Evolutionary conservation across 2,113 vertebrate genomes (phyloP), one percentile per base, ranked within the genome.

Genomic region (Callithrix jacchus): DNA sequence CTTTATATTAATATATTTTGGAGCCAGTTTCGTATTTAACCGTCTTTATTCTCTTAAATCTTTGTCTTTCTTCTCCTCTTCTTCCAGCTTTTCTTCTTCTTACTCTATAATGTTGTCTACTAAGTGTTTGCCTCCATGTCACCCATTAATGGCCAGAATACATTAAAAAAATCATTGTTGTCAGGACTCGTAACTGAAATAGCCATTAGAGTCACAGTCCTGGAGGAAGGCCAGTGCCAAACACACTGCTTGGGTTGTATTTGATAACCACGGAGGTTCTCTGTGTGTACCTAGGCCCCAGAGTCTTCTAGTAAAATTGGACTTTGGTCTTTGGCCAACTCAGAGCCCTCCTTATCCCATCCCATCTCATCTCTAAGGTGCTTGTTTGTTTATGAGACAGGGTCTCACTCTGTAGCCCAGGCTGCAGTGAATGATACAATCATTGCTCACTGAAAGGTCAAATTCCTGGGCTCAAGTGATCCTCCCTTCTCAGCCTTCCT

Each of bases 161-260:
- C 87, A n/a, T 71, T 54, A 56, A 91, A 89, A 37, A 94, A 84
- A 91, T 74, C 52, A 45, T 4, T 73, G 58, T 77, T 61, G 35
- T 61, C 47, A 70, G 47, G 66, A 91, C 89, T 71, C 8, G 14
- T 79, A 68, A 88, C 12, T 40, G 42, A 23, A 66, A 74, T 2
- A 45, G 2, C 6, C 9, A 49, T 56, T 2, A 71, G 54, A 83
- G 40, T 8, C 64, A 87, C 25, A 52, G 68, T 7, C 42, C 40
- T 47, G 2, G 74, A 25, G 30, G 5, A 68, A 70, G 32, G 5
- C 21, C 66, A 83, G 21, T 35, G 37, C 45, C 47, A 17, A 25
- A 16, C 35, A 49, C 23, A 16, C 5, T 47, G 37, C 61, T 42
- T 25, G 14, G 8, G 76, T 42, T 30, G 11, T 25, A 5, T 45